Base-by-base conservation (phyloP, 2,888 invertebrate species). In the Melieria picta region DNA sequence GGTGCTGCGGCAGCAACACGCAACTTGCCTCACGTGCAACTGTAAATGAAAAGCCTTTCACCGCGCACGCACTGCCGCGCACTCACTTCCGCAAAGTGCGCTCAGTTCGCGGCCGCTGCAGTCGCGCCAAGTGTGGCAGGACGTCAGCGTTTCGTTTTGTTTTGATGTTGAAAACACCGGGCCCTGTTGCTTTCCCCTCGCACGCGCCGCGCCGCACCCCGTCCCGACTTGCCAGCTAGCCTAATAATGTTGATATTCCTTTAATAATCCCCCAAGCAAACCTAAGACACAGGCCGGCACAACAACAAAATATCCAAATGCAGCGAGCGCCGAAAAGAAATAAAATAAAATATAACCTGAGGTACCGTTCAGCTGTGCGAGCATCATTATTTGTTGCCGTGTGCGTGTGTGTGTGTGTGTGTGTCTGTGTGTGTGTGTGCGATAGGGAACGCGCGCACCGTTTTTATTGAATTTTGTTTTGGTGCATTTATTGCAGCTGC, bases 401-500 rank as follows among this genome's bases (percentile, higher is more conserved):
- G 47, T 30, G n/a, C 45, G 52, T 64, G 42, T 7, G 4, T 30
- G 43, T 48, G 48, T 13, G 16, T 16, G 46, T 9, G 30, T 61
- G 45, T 46, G 43, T 62, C 6, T 16, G 5, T 42, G 30, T 42
- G 30, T 52, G 45, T n/a, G 9, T 58, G 30, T 9, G 30, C 57
- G 6, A 43, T 58, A 58, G 10, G 7, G 42, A 42, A n/a, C 11
- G n/a, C 11, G 4, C 58, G 45, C 43, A 42, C 58, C 4, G 65
- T 57, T 57, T 52, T 42, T 45, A 7, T 61, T 50, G 48, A 7
- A 42, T 50, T 55, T 30, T 57, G 16, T 57, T 66, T 58, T 66
- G 57, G 56, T 65, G 56, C 66, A 57, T 43, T 73, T 55, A 7
- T 55, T 72, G 72, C 72, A 71, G 74, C 74, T 72, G 72, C 72